These are phyloP conservation scores for Malacoctenus gilli DNA, from an alignment of 2,797 vertebrate genomes.

Conservation along the genomic window DNA sequence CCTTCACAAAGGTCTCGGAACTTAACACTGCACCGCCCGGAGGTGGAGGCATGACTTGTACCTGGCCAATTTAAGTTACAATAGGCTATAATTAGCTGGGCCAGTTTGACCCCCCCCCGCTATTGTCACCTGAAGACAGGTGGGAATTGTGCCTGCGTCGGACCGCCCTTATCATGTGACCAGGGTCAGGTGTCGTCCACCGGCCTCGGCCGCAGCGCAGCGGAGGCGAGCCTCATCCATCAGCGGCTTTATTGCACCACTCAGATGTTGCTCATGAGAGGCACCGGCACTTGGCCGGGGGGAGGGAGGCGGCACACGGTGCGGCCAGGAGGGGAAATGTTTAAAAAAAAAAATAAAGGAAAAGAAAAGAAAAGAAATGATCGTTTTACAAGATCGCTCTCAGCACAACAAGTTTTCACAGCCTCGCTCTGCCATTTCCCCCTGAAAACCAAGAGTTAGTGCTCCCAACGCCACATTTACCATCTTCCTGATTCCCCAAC, in stretches of 20 bases:
- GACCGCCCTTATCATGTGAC: conserved; percentile 85
- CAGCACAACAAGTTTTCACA: conserved; percentile 77
- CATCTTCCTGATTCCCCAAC: conserved; percentile 73
- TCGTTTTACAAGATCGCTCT: conserved; percentile 78
- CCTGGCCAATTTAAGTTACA: conserved; percentile 73
- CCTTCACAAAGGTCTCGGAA: conserved; percentile 72
- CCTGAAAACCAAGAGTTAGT: conserved; percentile 71
- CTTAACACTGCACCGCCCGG: conserved; percentile 69
- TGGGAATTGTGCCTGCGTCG: conserved; percentile 81
- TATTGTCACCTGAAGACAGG: conserved; percentile 84
- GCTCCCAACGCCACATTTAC: conserved; percentile 74
- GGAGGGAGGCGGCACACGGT: conserved; percentile 29
- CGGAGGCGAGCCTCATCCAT: conserved; percentile 82
- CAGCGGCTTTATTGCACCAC: conserved; percentile 76
- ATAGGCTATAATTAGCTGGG: conserved; percentile 78
- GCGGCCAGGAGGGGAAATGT: conserved; percentile 4
- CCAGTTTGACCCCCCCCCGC: conserved; percentile 78
- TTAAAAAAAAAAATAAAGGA: neutral
- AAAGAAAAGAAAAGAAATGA: conserved; percentile 64
- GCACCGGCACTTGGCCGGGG: conserved; percentile 46
- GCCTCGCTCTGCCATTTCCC: conserved; percentile 49
- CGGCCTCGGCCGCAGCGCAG: conserved; percentile 76
- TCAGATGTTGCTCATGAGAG: conserved; percentile 76
- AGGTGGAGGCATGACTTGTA: conserved; percentile 74
- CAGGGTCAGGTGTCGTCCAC: conserved; percentile 81